These are phyloP conservation scores for Rhagonycha fulva DNA, from an alignment of 2,888 invertebrate genomes.

Conservation along the genomic window DNA sequence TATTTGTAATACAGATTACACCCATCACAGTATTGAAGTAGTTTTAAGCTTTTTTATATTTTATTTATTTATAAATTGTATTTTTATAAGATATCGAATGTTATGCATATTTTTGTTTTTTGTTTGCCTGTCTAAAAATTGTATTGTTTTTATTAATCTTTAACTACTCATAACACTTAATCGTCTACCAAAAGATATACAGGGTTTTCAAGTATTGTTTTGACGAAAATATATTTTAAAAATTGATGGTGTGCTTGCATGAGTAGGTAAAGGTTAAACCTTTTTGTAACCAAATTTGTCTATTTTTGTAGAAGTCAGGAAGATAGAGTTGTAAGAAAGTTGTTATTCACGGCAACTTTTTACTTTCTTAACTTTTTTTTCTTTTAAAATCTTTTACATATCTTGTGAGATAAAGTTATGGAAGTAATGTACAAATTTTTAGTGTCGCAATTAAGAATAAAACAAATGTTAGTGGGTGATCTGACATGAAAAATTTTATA, in stretches of 20 bases:
- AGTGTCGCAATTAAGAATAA: conserved; percentile 9
- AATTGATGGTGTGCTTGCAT: neutral
- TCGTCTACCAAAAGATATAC: neutral
- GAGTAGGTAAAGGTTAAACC: neutral
- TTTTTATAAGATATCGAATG: conserved; percentile 20
- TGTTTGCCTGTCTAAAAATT: conserved; percentile 1
- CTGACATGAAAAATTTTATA: neutral
- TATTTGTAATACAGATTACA: conserved; percentile 28
- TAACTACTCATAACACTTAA: neutral
- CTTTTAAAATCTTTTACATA: conserved; percentile 4
- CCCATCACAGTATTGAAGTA: conserved; percentile 40
- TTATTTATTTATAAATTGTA: conserved; percentile 24
- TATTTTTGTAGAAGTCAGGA: neutral
- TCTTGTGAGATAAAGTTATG: conserved; percentile 13
- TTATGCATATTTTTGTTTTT: conserved; percentile 11
- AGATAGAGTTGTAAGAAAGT: conserved; percentile 5
- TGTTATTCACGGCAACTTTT: neutral
- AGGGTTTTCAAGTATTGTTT: neutral
- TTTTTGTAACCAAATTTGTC: neutral
- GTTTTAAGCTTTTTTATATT: conserved; percentile 32
- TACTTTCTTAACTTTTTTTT: neutral
- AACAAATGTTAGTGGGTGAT: neutral
- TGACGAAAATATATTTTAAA: neutral
- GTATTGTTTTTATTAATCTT: neutral
- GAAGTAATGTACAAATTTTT: conserved; percentile 20